phyloP scores from a whole-genome alignment of 1,140 invertebrate species.

The Eurosta solidaginis region DNA sequence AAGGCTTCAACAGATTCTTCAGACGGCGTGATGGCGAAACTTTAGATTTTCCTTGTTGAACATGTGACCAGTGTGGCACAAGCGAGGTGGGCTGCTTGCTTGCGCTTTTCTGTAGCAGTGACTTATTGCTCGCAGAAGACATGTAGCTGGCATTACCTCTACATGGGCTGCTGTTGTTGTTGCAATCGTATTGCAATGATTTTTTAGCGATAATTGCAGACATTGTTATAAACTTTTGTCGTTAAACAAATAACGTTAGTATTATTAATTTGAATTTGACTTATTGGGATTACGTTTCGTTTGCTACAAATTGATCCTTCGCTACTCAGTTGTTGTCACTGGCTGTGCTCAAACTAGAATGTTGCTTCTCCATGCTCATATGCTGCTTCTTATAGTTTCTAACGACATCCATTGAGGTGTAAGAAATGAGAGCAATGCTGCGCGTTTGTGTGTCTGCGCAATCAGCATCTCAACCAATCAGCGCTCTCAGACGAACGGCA shows the following conservation, averaged over 20 bases:
- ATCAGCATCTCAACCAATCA: conserved; percentile 54
- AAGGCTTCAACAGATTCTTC: conserved; percentile 50
- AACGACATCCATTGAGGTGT: background rate
- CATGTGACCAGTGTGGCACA: background rate
- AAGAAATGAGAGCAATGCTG: conserved; percentile 8
- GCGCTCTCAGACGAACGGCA: conserved; percentile 34
- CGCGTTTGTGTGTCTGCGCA: background rate
- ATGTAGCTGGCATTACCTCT: background rate
- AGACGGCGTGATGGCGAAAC: conserved; percentile 51
- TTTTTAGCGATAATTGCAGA: background rate
- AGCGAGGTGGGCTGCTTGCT: background rate
- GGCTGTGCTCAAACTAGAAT: background rate
- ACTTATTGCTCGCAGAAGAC: background rate
- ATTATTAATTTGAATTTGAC: too few species aligned
- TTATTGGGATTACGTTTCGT: background rate
- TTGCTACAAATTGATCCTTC: background rate
- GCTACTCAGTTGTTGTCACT: conserved; percentile 18
- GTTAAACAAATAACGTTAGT: too few species aligned
- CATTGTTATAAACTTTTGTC: background rate
- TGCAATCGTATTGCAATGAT: background rate
- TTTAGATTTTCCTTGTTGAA: conserved; percentile 45
- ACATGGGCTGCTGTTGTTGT: conserved; percentile 1
- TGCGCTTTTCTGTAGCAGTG: background rate
- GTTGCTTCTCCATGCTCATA: background rate
- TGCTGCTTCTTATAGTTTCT: conserved; percentile 7